These are phyloP conservation scores for Aculops lycopersici DNA, from an alignment of 1,140 invertebrate species.

Conservation along the genomic window DNA sequence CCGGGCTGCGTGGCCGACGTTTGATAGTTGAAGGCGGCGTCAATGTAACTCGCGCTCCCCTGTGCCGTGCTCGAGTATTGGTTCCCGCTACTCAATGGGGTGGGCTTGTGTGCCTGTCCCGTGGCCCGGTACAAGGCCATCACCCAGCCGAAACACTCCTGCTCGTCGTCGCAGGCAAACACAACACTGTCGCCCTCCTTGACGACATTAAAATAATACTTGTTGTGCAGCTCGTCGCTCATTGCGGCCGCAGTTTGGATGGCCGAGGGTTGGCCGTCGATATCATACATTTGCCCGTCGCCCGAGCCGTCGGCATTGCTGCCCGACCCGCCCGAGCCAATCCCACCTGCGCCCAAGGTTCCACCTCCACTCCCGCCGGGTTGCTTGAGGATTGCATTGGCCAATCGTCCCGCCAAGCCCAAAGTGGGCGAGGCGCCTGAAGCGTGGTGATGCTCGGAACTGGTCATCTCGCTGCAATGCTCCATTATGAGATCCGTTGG, in stretches of 20 bases:
- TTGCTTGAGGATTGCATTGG: no score
- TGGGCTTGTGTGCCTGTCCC: slow-evolving; percentile 90
- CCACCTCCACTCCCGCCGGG: no score
- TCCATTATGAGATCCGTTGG: slow-evolving; percentile 23
- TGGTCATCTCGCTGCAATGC: not conserved
- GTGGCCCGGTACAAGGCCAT: slow-evolving; percentile 94
- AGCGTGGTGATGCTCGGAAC: no score
- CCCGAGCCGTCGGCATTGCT: no score
- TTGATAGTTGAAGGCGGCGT: slow-evolving; percentile 11
- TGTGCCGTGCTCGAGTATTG: no score
- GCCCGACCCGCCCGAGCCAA: no score
- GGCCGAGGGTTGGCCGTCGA: not conserved
- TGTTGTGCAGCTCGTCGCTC: slow-evolving; percentile 12
- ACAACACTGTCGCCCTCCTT: slow-evolving; percentile 87
- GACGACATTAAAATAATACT: slow-evolving; percentile 90
- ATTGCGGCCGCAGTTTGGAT: no score
- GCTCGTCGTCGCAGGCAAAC: slow-evolving; percentile 89
- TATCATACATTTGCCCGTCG: not conserved
- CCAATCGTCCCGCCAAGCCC: not conserved
- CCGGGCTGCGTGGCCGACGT: not conserved
- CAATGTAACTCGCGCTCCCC: no score
- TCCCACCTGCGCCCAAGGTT: no score
- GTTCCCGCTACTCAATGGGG: slow-evolving; percentile 30
- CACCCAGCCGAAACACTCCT: slow-evolving; percentile 91
- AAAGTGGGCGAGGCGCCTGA: not conserved